These are phyloP conservation scores for Labeo catla DNA, from an alignment of 2,113 vertebrate species.

Conservation along the genomic window DNA sequence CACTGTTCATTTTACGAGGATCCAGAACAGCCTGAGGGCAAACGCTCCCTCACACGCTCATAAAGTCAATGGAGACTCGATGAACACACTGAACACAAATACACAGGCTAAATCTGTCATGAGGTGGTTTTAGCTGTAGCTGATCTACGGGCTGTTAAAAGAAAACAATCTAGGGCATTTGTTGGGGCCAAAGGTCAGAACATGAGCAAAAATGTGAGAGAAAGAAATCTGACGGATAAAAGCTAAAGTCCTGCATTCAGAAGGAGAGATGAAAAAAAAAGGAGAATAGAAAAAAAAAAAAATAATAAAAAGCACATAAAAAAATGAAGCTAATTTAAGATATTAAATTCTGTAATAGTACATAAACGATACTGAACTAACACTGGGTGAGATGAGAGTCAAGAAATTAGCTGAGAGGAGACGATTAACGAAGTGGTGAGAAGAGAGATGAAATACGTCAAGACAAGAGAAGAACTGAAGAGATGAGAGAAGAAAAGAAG, in stretches of 20 bases:
- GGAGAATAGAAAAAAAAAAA: not conserved
- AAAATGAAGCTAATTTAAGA: too few species aligned
- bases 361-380: too few species aligned
- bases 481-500: not conserved
- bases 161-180: not conserved
- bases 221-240: slow-evolving; percentile 49
- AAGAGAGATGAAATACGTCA: not conserved
- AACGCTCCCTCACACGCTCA: slow-evolving; percentile 18
- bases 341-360: too few species aligned
- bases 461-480: not conserved
- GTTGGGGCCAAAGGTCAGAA: slow-evolving; percentile 34
- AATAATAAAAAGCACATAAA: too few species aligned
- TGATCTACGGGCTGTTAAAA: not conserved
- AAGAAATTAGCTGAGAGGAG: not conserved
- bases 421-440: not conserved
- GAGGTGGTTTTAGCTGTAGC: not conserved
- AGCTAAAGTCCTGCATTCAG: not conserved
- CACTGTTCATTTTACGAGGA: slow-evolving; percentile 52
- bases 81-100: not conserved
- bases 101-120: not conserved
- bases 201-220: slow-evolving; percentile 45
- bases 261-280: not conserved
- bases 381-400: too few species aligned
- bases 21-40: slow-evolving; percentile 46
- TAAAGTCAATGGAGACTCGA: slow-evolving; percentile 26